A percentile compares a stretch with the other conserved stretches of the same genome.
These are phyloP conservation scores for Trematomus bernacchii DNA, from an alignment of 2,797 vertebrate genomes.

Conservation along the genomic window DNA sequence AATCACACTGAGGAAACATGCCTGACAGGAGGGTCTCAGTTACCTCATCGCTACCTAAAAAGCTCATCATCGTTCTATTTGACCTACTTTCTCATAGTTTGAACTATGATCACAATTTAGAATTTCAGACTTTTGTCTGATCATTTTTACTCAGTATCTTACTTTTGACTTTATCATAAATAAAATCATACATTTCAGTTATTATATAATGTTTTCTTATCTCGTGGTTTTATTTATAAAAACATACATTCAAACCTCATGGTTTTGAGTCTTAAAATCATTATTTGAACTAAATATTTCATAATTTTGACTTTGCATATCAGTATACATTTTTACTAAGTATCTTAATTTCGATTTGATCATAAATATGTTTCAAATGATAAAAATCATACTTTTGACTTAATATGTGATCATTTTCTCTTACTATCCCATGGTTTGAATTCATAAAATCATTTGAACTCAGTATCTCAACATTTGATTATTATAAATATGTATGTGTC, in stretches of 20 bases:
- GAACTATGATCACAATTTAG: not conserved
- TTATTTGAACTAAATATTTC: no score
- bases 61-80: not conserved
- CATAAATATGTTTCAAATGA: not conserved
- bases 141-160: not conserved
- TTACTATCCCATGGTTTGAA: no score
- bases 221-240: not conserved
- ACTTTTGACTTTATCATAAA: not conserved
- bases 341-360: no score
- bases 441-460: no score
- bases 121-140: not conserved
- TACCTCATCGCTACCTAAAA: not conserved
- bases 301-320: not conserved
- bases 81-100: not conserved
- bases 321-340: not conserved
- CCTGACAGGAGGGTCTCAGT: not conserved
- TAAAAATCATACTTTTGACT: not conserved
- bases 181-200: not conserved
- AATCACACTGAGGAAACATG: slow-evolving; percentile 17
- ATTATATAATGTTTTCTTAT: not conserved
- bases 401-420: no score
- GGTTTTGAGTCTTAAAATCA: no score
- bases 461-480: no score
- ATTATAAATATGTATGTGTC: no score
- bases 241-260: not conserved